These are phyloP conservation scores for Xestobium rufovillosum DNA, from an alignment of 2,888 invertebrate species.

Conservation along the genomic window DNA sequence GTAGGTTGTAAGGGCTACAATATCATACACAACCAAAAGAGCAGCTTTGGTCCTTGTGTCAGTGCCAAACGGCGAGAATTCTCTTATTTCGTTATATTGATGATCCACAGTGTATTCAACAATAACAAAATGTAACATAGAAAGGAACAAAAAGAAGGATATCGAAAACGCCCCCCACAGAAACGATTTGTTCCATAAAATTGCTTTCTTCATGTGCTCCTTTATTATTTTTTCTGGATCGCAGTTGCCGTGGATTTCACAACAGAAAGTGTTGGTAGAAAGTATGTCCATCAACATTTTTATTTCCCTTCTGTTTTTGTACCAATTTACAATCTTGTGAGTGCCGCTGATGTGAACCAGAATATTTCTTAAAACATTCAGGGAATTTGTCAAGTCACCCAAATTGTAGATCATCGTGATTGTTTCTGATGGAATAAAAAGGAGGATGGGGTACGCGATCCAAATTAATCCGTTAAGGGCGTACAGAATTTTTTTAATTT, in stretches of 20 bases:
- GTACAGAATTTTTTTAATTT: no score
- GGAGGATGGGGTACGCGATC: no score
- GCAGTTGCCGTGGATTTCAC: slow-evolving; percentile 16
- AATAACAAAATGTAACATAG: slow-evolving; percentile 17
- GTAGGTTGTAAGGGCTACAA: slow-evolving; percentile 16
- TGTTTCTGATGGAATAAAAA: no score
- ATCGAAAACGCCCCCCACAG: slow-evolving; percentile 16
- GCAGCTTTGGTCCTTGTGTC: slow-evolving; percentile 15
- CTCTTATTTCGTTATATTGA: slow-evolving; percentile 20
- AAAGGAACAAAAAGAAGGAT: slow-evolving; percentile 17
- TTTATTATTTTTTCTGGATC: slow-evolving; percentile 14
- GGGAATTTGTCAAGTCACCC: no score
- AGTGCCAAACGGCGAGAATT: slow-evolving; percentile 20
- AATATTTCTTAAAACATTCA: slow-evolving; percentile 17
- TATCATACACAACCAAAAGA: slow-evolving; percentile 16
- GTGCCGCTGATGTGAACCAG: slow-evolving; percentile 15
- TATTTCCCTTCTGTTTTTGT: slow-evolving; percentile 12
- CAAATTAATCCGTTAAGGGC: no score
- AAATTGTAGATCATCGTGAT: no score
- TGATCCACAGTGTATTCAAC: slow-evolving; percentile 13
- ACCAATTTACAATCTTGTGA: slow-evolving; percentile 19
- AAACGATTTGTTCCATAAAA: slow-evolving; percentile 19
- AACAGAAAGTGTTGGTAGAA: slow-evolving; percentile 10
- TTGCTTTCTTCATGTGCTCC: slow-evolving; percentile 13
- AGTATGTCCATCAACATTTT: slow-evolving; percentile 14